phyloP scores from a whole-genome alignment of 1,140 invertebrate species.

The Kradibia gibbosae region DNA sequence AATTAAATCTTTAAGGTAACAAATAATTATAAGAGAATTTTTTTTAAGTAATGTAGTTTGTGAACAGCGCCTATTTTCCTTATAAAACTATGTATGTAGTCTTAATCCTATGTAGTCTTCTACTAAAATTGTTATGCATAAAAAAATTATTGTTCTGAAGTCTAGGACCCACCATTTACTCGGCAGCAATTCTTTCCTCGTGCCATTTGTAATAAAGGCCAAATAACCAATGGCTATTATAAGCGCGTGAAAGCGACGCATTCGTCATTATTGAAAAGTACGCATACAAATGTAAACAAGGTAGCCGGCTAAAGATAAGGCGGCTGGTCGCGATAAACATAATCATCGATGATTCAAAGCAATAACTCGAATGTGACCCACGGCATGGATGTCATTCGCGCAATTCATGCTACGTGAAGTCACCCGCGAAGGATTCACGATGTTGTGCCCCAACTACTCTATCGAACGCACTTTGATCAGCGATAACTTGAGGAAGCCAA shows the following conservation, averaged over 20 bases:
- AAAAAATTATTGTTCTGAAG: no score
- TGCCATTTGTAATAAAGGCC: not conserved
- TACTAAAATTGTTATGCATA: no score
- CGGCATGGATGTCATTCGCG: not conserved
- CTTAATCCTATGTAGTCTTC: no score
- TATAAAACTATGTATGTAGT: no score
- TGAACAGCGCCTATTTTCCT: no score
- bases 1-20: no score
- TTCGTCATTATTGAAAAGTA: not conserved
- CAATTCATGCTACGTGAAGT: not conserved
- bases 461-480: not conserved
- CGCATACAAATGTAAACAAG: not conserved
- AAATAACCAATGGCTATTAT: not conserved
- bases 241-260: not conserved
- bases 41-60: no score
- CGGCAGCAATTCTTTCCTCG: not conserved
- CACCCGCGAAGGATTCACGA: not conserved
- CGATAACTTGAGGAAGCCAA: not conserved
- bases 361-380: not conserved
- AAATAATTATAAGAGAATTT: no score
- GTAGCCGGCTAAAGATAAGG: not conserved
- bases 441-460: not conserved
- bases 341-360: slow-evolving; percentile 41
- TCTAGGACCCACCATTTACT: no score
- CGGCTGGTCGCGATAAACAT: not conserved